Evolutionary conservation across 2,113 vertebrate species (phyloP), one percentile per base, ranked within the genome.

Genomic region (Crocuta crocuta): DNA sequence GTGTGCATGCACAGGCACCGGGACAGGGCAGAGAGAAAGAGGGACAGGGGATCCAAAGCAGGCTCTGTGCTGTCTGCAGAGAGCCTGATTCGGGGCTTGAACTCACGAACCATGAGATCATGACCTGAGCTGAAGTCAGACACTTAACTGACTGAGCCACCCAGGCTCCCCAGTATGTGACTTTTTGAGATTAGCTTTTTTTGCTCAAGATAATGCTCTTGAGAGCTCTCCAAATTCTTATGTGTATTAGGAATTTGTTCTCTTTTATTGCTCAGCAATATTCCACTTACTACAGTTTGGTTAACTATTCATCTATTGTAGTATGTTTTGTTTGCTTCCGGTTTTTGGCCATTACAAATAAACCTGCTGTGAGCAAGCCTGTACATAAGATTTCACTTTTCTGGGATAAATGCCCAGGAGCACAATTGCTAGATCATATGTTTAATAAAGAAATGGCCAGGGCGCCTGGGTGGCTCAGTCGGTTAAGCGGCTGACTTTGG

Each of bases 321-420:
- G 39, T 45, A 70, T 39, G 53, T 94, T 93, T 95, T 89, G 33
- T 10, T 86, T 94, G 79, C 93, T 90, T 92, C 28, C 23, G 48
- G 70, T 65, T 95, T 94, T 73, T 17, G 80, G 53, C 43, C 86
- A n/a, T 91, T 86, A n/a, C 15, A 86, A 89, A 78, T 96, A 94
- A 83, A 93, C 10, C 33, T 92, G 17, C 39, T 94, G 1, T 90
- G 55, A 87, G 50, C 48, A 68, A 39, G 96, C 45, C 0, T 50
- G 16, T 50, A 39, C 3, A 19, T 84, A 87, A 70, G 10, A 71
- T 86, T 95, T 90, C 15, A 45, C 58, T 93, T 95, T 92, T 65
- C 83, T 76, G n/a, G 17, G 55, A 16, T 79, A 70, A 71, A 87
- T 95, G 23, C 43, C 58, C 19, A 58, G 65, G 26, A 91, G 1